Conservation (phyloP, 1,140 invertebrate genomes). For the Diprion similis region DNA sequence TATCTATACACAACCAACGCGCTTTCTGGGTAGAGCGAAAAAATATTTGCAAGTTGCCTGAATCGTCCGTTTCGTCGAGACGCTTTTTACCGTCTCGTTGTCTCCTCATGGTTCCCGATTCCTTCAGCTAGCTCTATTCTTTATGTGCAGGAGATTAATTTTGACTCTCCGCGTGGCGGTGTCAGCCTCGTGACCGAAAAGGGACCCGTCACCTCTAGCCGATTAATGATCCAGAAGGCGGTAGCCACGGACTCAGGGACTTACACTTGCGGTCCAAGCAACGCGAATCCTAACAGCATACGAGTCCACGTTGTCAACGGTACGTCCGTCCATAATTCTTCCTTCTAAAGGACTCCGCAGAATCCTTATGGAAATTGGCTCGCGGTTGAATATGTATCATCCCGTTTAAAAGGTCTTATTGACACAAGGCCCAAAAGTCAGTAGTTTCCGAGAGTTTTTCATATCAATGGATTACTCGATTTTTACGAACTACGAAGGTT, state of each 20-base stretch:
- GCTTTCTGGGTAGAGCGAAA: too few species aligned
- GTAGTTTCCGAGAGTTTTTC: too few species aligned
- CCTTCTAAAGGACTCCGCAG: background rate
- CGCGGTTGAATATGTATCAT: too few species aligned
- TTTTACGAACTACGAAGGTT: too few species aligned
- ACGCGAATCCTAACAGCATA: slow-evolving; percentile 76
- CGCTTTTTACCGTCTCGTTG: background rate
- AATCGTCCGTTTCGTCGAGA: background rate
- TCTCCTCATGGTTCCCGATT: background rate
- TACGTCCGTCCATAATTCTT: slow-evolving; percentile 57
- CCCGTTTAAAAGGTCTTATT: too few species aligned
- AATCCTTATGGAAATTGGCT: too few species aligned
- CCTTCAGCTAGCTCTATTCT: slow-evolving; percentile 11
- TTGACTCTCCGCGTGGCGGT: slow-evolving; percentile 78
- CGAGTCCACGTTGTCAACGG: slow-evolving; percentile 85
- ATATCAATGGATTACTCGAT: too few species aligned
- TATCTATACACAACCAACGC: too few species aligned
- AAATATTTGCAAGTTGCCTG: background rate
- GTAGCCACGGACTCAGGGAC: slow-evolving; percentile 75
- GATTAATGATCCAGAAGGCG: slow-evolving; percentile 81
- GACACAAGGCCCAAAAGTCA: too few species aligned
- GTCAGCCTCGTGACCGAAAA: slow-evolving; percentile 84
- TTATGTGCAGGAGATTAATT: slow-evolving; percentile 73
- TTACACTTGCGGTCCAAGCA: slow-evolving; percentile 81
- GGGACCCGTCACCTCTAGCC: slow-evolving; percentile 78